Evolutionary conservation across 2,888 invertebrate species (phyloP).

Genomic region (Dryocosmus kuriphilus): DNA sequence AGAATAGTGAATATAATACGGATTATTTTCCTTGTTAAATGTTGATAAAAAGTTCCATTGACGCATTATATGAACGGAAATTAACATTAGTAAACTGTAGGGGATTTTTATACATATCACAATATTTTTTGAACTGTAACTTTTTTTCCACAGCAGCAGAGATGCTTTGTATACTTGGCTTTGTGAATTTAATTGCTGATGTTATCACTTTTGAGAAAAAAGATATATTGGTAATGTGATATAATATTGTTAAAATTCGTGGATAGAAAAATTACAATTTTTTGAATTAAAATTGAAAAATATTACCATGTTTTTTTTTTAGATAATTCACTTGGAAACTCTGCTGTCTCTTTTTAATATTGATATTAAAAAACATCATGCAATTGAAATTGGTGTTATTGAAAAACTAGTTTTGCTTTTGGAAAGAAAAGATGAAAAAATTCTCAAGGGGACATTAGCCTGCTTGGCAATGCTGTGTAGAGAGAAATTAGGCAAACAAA

Average conservation of each 20-base stretch:
- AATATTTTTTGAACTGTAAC: slow-evolving; percentile 22
- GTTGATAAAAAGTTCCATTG: background rate
- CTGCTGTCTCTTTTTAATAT: slow-evolving; percentile 74
- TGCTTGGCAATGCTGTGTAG: slow-evolving; percentile 72
- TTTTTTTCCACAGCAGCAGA: slow-evolving; percentile 72
- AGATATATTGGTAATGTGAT: slow-evolving; percentile 64
- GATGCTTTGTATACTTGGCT: slow-evolving; percentile 71
- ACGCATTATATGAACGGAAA: background rate
- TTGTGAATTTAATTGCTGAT: slow-evolving; percentile 70
- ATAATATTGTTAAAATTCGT: background rate
- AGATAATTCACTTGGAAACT: slow-evolving; percentile 72
- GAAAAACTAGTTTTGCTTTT: slow-evolving; percentile 70
- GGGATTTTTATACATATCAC: background rate
- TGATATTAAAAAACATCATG: slow-evolving; percentile 71
- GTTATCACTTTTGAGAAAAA: slow-evolving; percentile 67
- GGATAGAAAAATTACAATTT: background rate
- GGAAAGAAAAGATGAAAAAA: slow-evolving; percentile 62
- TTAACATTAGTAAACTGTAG: slow-evolving; percentile 4
- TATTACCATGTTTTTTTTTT: background rate
- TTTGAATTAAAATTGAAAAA: background rate
- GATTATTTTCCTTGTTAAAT: no score
- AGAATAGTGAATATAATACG: background rate
- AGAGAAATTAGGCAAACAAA: slow-evolving; percentile 71
- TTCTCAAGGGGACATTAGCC: slow-evolving; percentile 67
- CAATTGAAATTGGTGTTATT: slow-evolving; percentile 73